Percentiles rank a stretch among this genome's conserved stretches.
Evolutionary conservation across 30 jellyfish, hydroid and myxozoan species (phyloP).

Genomic region (Aurelia sp.): DNA sequence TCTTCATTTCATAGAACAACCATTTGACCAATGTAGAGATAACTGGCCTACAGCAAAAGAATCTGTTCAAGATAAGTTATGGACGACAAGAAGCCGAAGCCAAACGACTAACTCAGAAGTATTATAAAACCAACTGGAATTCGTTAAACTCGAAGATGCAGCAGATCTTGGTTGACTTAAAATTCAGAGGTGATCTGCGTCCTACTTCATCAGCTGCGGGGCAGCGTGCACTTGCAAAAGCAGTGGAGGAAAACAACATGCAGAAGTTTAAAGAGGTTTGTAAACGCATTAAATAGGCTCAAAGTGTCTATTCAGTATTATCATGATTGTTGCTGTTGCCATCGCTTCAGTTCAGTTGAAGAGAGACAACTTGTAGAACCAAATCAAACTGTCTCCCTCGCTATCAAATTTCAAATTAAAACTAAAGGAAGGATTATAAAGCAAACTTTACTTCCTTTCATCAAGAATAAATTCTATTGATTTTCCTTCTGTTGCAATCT

Average conservation of each 20-base stretch:
- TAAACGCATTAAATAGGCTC: background rate
- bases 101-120: slow-evolving; percentile 47
- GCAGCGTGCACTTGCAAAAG: slow-evolving; percentile 54
- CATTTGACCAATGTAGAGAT: slow-evolving; percentile 29
- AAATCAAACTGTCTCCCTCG: too few species aligned
- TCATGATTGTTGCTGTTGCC: too few species aligned
- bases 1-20: slow-evolving; percentile 22
- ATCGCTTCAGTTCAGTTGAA: too few species aligned
- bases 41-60: slow-evolving; percentile 66
- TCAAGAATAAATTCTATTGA: too few species aligned
- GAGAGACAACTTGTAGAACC: too few species aligned
- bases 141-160: slow-evolving; percentile 52
- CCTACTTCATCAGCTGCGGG: slow-evolving; percentile 29
- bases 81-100: slow-evolving; percentile 66
- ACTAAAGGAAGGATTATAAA: too few species aligned
- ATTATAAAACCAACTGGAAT: slow-evolving; percentile 55
- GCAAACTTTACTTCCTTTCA: too few species aligned
- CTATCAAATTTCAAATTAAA: too few species aligned
- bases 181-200: slow-evolving; percentile 73
- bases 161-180: slow-evolving; percentile 55
- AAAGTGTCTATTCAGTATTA: too few species aligned
- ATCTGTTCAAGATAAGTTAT: slow-evolving; percentile 42
- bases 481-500: too few species aligned
- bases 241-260: slow-evolving; percentile 53
- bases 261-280: slow-evolving; percentile 39